Evolutionary conservation across 2,888 invertebrate genomes (phyloP).

Genomic region (Steinernema scapterisci): DNA sequence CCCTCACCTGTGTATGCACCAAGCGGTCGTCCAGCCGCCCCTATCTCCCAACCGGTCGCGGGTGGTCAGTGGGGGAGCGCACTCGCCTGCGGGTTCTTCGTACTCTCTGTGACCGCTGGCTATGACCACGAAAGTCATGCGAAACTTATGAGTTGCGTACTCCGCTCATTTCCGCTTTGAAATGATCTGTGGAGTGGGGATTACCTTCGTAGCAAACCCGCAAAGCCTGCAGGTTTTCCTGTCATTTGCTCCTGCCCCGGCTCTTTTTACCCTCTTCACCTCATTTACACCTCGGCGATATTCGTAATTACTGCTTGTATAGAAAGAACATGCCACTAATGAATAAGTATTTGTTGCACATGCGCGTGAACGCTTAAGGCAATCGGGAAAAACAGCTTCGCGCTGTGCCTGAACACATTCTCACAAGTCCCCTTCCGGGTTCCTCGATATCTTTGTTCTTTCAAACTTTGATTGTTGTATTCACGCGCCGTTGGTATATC

Average conservation of each 20-base stretch:
- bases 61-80: constrained; percentile 19
- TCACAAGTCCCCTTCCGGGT: not conserved
- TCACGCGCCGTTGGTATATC: not conserved
- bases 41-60: constrained; percentile 24
- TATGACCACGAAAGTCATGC: constrained; percentile 14
- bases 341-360: no score
- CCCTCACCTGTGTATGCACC: constrained; percentile 30
- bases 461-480: not conserved
- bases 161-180: no score
- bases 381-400: not conserved
- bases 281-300: no score
- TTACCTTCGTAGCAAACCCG: no score
- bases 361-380: no score
- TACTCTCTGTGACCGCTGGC: constrained; percentile 27
- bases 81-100: constrained; percentile 19
- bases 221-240: not conserved
- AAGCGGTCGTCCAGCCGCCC: constrained; percentile 8
- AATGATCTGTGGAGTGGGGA: no score
- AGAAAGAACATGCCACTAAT: no score
- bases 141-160: not conserved
- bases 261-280: no score
- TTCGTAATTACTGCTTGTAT: no score
- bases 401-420: not conserved
- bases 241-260: not conserved
- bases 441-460: not conserved